Base-by-base conservation (phyloP, 2,113 vertebrate species). In the Ictalurus punctatus region DNA sequence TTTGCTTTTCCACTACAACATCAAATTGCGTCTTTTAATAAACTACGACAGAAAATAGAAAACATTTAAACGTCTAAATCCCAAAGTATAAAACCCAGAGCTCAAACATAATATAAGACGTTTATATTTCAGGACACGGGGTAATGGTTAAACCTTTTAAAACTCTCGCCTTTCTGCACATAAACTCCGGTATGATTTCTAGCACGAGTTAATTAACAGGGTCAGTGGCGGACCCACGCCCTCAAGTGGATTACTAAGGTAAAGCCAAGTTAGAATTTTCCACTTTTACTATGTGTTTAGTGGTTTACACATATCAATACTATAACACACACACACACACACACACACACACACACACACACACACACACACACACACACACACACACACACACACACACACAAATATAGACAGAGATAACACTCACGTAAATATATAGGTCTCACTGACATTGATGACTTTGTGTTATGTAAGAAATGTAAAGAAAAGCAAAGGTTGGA, bases 211-310 rank as follows among this genome's bases (percentile, higher is more conserved):
- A 63, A 69, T 83, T 81, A 85, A 25, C 27, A 86, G 19, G 30
- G 81, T 52, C 21, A 76, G 12, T 40, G 58, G 85, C 59, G 21
- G 40, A 54, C 78, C 73, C 17, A 74, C 88, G 84, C 84, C 88
- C 78, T 83, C 88, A 86, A 74, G 84, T 86, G 84, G 78, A 73
- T 58, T 37, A 76, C 17, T 63, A 52, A 61, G 37, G 34, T 58
- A 88, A 73, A 88, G 63, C 65, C 59, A 48, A 87, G 40, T 25
- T 67, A 3, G 19, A 58, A 59, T 54, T 56, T 52, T 52, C 25
- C 12, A 67, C 69, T 40, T 74, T 40, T 8, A 74, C 6, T 37
- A 21, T 23, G 69, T 16, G 67, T 34, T 34, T 6, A 34, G 14
- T 34, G 13, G 9, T 74, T 37, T 74, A 74, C 19, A 74, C 2